Percentiles rank a stretch among this genome's conserved stretches.
Evolutionary conservation across 1,140 invertebrate genomes (phyloP).

Genomic region (Lanistes nyassanus): DNA sequence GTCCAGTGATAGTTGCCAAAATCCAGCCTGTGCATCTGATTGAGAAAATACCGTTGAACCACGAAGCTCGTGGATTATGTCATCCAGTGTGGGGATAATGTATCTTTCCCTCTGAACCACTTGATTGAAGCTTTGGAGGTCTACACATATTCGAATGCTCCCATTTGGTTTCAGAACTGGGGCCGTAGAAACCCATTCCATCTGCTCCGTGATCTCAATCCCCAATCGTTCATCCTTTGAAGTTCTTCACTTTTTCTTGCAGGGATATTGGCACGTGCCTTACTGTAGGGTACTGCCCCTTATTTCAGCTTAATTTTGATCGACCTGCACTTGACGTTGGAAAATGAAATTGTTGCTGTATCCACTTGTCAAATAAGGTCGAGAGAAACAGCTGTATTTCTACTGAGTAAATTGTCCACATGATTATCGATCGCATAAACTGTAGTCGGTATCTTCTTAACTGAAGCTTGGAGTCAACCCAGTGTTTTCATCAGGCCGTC

Average conservation of each 20-base stretch:
- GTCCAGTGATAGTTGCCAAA: slow-evolving; percentile 38
- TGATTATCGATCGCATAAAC: not conserved
- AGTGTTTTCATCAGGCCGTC: not conserved
- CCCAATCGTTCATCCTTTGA: not conserved
- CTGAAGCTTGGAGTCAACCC: not conserved
- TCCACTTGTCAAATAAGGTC: not conserved
- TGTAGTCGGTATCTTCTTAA: not conserved
- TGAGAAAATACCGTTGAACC: slow-evolving; percentile 18
- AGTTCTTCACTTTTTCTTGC: not conserved
- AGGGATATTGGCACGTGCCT: slow-evolving; percentile 2
- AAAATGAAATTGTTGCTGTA: not conserved
- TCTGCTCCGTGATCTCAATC: not conserved
- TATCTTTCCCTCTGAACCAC: not conserved
- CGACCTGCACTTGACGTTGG: not conserved
- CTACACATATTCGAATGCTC: not conserved
- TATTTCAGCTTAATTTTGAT: slow-evolving; percentile 4
- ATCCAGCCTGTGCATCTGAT: slow-evolving; percentile 21
- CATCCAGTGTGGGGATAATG: not conserved
- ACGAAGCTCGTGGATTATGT: slow-evolving; percentile 11
- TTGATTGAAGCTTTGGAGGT: not conserved
- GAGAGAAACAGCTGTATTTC: not conserved
- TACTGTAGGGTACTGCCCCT: slow-evolving; percentile 8
- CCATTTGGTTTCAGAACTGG: not conserved
- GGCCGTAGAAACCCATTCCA: not conserved
- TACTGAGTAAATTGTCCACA: slow-evolving; percentile 4